Conservation (phyloP, 2,888 invertebrate genomes). For the Craniophora ligustri region DNA sequence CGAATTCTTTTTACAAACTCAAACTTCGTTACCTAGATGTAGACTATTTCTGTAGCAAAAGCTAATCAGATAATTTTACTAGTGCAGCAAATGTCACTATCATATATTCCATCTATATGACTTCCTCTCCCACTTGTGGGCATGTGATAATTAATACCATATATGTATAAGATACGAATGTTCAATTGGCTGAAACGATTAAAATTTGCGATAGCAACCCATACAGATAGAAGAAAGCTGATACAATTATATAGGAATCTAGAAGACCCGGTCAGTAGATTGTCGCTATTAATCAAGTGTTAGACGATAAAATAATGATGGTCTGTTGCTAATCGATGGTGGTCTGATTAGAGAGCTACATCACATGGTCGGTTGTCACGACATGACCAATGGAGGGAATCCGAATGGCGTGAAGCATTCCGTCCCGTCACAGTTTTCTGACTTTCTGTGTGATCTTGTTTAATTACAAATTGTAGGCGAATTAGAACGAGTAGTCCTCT, state of each 20-base stretch:
- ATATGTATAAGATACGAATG: constrained; percentile 61
- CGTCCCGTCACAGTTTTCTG: constrained; percentile 61
- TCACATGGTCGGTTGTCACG: constrained; percentile 54
- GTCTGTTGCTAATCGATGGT: constrained; percentile 31
- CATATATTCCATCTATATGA: constrained; percentile 45
- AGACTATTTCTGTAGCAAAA: constrained; percentile 14
- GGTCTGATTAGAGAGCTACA: constrained; percentile 39
- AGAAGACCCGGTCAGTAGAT: constrained; percentile 76
- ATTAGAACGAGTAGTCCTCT: constrained; percentile 26
- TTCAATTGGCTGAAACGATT: constrained; percentile 59
- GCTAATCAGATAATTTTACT: constrained; percentile 24
- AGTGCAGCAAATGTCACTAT: constrained; percentile 33
- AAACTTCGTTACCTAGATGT: constrained; percentile 4
- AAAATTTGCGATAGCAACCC: constrained; percentile 63
- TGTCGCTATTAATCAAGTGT: constrained; percentile 75
- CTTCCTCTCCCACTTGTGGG: constrained; percentile 54
- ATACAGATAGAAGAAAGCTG: constrained; percentile 72
- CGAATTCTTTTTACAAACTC: background rate
- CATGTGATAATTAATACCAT: constrained; percentile 59
- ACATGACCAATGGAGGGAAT: constrained; percentile 56
- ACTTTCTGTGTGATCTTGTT: constrained; percentile 56
- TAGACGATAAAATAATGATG: constrained; percentile 63
- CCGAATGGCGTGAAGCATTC: constrained; percentile 53
- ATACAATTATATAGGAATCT: constrained; percentile 79
- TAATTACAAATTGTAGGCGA: constrained; percentile 20